Conservation (phyloP, 2,888 invertebrate species). For the Ctena decussata region DNA sequence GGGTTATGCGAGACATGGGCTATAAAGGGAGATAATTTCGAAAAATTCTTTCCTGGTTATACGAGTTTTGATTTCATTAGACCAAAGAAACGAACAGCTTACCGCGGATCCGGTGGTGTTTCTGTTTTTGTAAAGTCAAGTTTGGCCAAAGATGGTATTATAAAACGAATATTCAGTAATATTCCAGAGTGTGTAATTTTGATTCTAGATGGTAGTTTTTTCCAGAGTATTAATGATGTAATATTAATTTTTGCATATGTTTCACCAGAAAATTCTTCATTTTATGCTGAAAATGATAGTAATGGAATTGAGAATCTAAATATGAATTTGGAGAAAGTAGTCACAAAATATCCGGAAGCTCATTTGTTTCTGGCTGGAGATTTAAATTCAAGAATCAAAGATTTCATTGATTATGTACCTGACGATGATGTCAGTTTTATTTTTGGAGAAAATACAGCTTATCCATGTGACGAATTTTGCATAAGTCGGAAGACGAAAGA, state of each 20-base stretch:
- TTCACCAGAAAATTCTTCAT: not conserved
- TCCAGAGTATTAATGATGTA: not conserved
- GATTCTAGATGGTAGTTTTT: not conserved
- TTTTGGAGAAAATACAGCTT: not conserved
- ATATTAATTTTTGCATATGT: not conserved
- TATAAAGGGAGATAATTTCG: not conserved
- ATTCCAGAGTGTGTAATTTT: not conserved
- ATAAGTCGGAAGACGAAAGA: not conserved
- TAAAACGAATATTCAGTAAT: not conserved
- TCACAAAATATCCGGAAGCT: not conserved
- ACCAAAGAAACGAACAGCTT: not conserved
- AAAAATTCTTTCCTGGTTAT: conserved; percentile 2
- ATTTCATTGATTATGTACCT: not conserved
- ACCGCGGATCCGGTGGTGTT: conserved; percentile 1
- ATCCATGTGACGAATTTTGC: not conserved
- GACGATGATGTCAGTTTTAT: not conserved
- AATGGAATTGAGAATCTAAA: not conserved
- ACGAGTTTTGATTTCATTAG: not conserved
- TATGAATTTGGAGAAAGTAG: not conserved
- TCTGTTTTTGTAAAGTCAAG: not conserved
- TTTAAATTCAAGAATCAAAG: not conserved
- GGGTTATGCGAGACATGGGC: conserved; percentile 8
- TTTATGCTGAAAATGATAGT: not conserved
- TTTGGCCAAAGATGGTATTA: not conserved
- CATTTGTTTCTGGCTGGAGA: not conserved